Evolutionary conservation across 2,113 vertebrate species (phyloP).

Genomic region (Butorides virescens): DNA sequence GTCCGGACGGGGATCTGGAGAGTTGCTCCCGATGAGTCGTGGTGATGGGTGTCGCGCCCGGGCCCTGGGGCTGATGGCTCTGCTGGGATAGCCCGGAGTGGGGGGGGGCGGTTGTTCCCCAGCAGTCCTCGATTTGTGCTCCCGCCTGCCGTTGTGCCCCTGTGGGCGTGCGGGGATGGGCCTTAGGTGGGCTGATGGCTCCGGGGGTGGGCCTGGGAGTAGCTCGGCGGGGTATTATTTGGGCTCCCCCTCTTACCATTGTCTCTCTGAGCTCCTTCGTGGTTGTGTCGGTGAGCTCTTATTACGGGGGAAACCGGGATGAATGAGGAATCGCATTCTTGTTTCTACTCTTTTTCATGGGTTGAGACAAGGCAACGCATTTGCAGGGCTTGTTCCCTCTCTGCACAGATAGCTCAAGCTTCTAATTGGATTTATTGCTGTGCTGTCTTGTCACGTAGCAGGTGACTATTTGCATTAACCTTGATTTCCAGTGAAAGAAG

Average conservation of each 20-base stretch:
- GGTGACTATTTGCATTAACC: neutral
- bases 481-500: neutral
- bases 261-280: neutral
- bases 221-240: neutral
- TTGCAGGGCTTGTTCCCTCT: neutral
- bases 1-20: too few relatives aligned
- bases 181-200: neutral
- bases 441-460: neutral
- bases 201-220: neutral
- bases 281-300: neutral
- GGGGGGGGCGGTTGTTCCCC: accelerated
- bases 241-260: accelerated
- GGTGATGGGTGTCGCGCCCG: accelerated
- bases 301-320: accelerated
- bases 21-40: accelerated
- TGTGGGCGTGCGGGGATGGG: neutral
- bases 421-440: neutral
- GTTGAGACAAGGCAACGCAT: accelerated
- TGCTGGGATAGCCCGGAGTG: accelerated
- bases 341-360: neutral
- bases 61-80: accelerated
- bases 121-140: accelerated
- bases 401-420: neutral
- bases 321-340: accelerated
- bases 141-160: accelerated